Conservation (phyloP, 2,888 invertebrate species). For the Brassicogethes aeneus region DNA sequence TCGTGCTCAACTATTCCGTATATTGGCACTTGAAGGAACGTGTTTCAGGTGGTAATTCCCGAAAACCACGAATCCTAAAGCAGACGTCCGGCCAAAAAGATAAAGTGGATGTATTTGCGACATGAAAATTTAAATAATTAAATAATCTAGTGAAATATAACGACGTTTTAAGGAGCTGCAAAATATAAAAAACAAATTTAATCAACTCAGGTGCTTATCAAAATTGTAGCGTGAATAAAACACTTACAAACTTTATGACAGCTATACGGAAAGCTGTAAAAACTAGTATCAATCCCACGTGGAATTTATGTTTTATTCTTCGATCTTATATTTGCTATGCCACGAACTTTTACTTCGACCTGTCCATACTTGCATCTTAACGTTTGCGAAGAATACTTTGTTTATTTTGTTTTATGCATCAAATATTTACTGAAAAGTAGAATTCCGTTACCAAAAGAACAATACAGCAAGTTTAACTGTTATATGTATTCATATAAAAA, state of each 20-base stretch:
- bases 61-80: slow-evolving; percentile 9
- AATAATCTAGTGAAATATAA: background rate
- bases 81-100: background rate
- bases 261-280: slow-evolving; percentile 24
- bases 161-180: slow-evolving; percentile 5
- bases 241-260: slow-evolving; percentile 18
- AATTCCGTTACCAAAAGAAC: too few relatives aligned
- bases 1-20: slow-evolving; percentile 23
- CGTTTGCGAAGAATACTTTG: background rate
- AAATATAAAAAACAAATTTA: slow-evolving; percentile 23
- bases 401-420: too few relatives aligned
- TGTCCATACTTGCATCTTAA: background rate
- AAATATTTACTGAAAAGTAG: too few relatives aligned
- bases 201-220: slow-evolving; percentile 24
- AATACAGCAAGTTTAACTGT: too few relatives aligned
- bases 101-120: background rate
- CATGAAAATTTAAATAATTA: background rate
- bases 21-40: slow-evolving; percentile 26
- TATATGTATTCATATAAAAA: too few relatives aligned
- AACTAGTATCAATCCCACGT: slow-evolving; percentile 15
- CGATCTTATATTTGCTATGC: slow-evolving; percentile 24
- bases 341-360: background rate
- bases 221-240: slow-evolving; percentile 24
- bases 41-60: slow-evolving; percentile 21
- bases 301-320: slow-evolving; percentile 21